Evolutionary conservation across 2,113 vertebrate genomes (phyloP).

Genomic region (Cichladusa arquata): DNA sequence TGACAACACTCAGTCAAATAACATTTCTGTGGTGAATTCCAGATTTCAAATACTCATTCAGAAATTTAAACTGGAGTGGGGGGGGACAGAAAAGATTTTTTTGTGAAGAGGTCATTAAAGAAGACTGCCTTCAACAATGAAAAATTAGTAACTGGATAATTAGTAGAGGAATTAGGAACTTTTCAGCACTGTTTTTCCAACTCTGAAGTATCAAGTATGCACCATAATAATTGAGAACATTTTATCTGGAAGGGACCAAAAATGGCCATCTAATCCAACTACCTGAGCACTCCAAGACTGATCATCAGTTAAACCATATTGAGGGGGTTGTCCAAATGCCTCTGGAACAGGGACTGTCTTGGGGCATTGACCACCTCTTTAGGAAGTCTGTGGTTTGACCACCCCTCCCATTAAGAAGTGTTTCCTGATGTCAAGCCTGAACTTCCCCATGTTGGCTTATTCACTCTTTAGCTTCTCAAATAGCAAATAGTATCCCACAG

Average conservation of each 20-base stretch:
- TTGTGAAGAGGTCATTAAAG: neutral
- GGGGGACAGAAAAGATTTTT: neutral
- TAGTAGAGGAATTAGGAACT: neutral
- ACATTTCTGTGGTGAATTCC: slow-evolving; percentile 8
- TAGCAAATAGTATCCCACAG: neutral
- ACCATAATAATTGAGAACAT: neutral
- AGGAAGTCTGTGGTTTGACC: neutral
- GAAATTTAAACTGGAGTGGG: neutral
- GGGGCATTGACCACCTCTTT: neutral
- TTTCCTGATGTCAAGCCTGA: neutral
- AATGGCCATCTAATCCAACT: neutral
- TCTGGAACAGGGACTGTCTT: neutral
- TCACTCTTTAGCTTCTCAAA: neutral
- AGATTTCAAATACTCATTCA: slow-evolving; percentile 15
- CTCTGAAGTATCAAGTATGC: neutral
- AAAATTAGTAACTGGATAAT: neutral
- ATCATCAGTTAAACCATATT: neutral
- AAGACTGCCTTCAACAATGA: slow-evolving; percentile 19
- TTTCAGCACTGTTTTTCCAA: neutral
- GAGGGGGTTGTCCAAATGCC: neutral
- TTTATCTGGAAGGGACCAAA: neutral
- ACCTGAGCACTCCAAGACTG: neutral
- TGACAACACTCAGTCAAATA: neutral
- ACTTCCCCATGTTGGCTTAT: neutral
- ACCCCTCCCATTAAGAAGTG: neutral